Percentiles rank a stretch among this genome's conserved stretches.
These are phyloP conservation scores for Hypotaenidia okinawae DNA, from an alignment of 2,797 vertebrate species.

Conservation along the genomic window DNA sequence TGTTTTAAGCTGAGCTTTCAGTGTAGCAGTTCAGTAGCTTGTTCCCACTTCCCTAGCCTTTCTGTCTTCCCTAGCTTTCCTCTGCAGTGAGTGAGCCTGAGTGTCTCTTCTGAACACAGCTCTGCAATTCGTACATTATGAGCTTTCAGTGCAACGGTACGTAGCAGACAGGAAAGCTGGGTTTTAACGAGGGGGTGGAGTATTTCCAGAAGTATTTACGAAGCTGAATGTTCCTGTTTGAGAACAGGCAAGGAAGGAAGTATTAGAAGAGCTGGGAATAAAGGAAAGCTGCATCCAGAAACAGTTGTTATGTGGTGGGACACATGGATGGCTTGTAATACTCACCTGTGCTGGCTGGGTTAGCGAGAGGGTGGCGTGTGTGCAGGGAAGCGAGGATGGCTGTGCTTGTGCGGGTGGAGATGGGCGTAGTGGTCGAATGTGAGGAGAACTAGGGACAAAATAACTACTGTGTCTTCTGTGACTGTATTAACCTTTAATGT, in stretches of 20 bases:
- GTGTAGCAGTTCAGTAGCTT: background rate
- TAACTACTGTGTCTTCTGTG: accelerated
- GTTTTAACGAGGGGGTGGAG: background rate
- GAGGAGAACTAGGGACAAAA: background rate
- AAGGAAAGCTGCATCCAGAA: background rate
- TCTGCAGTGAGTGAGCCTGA: background rate
- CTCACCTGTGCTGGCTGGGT: background rate
- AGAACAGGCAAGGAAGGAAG: background rate
- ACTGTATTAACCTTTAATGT: background rate
- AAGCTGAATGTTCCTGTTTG: constrained; percentile 12
- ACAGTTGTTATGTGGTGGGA: background rate
- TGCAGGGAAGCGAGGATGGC: background rate
- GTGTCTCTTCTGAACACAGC: background rate
- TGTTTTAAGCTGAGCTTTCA: background rate
- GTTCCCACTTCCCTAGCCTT: background rate
- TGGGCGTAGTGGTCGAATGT: background rate
- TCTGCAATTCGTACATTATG: background rate
- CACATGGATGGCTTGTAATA: background rate
- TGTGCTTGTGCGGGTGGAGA: background rate
- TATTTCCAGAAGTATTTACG: background rate
- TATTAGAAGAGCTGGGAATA: background rate
- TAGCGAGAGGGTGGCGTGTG: background rate
- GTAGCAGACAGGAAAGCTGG: background rate
- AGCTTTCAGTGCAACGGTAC: background rate
- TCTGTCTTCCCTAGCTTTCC: background rate